These are phyloP conservation scores for Scartelaos histophorus DNA, from an alignment of 2,113 vertebrate genomes.

Conservation along the genomic window DNA sequence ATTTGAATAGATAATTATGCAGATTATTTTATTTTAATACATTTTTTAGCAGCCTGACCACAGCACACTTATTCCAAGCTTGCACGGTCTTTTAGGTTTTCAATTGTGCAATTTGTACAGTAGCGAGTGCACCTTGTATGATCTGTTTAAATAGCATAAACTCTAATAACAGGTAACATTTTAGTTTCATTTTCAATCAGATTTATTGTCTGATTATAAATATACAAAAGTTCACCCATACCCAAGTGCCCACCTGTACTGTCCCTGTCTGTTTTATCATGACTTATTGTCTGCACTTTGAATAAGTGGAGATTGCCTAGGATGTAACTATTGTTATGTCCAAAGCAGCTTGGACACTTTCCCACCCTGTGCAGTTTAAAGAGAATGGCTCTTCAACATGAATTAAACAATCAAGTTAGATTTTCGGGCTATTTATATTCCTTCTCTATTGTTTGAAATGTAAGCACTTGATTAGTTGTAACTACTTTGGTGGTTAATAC, in stretches of 20 bases:
- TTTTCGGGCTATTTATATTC: background rate
- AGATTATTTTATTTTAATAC: too few species aligned
- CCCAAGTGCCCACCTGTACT: background rate
- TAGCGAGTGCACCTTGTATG: background rate
- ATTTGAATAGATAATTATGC: background rate
- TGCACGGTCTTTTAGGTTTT: too few species aligned
- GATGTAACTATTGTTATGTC: background rate
- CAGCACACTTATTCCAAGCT: too few species aligned
- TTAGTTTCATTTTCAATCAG: background rate
- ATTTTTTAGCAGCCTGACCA: too few species aligned
- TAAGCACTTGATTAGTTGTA: conserved; percentile 54
- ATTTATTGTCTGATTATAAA: background rate
- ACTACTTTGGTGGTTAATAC: conserved; percentile 69
- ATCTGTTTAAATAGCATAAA: background rate
- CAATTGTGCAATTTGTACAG: background rate
- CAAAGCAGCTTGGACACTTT: background rate
- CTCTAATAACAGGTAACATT: background rate
- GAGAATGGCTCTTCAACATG: background rate
- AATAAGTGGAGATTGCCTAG: background rate
- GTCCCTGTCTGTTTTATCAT: background rate
- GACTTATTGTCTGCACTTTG: background rate
- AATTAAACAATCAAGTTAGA: background rate
- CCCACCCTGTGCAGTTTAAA: background rate
- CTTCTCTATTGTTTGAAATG: conserved; percentile 21
- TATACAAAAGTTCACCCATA: background rate